These are phyloP conservation scores for Decapterus maruadsi DNA, from an alignment of 2,797 vertebrate species.

Conservation along the genomic window DNA sequence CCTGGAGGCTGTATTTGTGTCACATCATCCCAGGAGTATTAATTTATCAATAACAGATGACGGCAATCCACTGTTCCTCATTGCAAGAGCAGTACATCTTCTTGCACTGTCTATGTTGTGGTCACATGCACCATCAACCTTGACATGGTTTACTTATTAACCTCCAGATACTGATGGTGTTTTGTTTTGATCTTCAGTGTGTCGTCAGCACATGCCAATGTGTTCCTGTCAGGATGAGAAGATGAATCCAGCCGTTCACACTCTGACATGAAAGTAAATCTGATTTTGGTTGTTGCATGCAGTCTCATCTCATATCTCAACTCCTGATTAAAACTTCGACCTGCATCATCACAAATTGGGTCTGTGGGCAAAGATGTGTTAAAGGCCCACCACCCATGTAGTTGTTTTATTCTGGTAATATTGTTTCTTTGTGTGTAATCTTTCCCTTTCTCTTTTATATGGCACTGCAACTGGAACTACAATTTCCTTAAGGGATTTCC, in stretches of 20 bases:
- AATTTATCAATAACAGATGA: conserved; percentile 11
- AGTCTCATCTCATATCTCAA: not conserved
- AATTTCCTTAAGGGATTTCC: too few species aligned
- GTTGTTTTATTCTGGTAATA: too few species aligned
- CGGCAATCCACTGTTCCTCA: not conserved
- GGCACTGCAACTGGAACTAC: too few species aligned
- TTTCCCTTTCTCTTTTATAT: too few species aligned
- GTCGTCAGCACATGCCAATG: conserved; percentile 29
- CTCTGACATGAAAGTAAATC: not conserved
- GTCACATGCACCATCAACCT: conserved; percentile 17
- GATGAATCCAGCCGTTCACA: conserved; percentile 3
- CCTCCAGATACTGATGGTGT: conserved; percentile 21
- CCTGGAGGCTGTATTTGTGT: conserved; percentile 7
- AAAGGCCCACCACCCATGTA: too few species aligned
- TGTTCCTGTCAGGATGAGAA: conserved; percentile 29
- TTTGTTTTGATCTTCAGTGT: conserved; percentile 5
- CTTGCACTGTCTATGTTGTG: conserved; percentile 1
- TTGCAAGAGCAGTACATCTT: not conserved
- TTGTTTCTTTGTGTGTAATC: too few species aligned
- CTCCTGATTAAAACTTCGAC: not conserved
- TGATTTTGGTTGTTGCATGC: not conserved
- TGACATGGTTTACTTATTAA: conserved; percentile 67
- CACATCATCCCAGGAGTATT: conserved; percentile 29
- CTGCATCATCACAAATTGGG: not conserved
- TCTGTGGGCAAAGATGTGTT: not conserved